Evolutionary conservation across 2,113 vertebrate genomes (phyloP).

Genomic region (Rafetus swinhoei): DNA sequence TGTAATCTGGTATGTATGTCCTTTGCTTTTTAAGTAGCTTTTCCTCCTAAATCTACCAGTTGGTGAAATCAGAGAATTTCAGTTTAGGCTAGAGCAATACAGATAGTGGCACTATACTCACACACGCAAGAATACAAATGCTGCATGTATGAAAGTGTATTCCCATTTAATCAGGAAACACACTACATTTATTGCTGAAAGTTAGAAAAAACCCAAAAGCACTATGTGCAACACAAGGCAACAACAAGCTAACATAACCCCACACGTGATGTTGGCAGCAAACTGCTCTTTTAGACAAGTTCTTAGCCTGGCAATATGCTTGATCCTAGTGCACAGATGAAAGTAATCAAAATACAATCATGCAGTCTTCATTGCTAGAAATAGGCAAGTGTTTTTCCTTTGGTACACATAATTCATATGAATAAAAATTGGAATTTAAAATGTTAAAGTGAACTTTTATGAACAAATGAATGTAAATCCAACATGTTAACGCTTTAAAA

Average conservation of each 20-base stretch:
- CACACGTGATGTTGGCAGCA: not conserved
- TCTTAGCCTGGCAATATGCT: not conserved
- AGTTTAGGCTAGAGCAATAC: not conserved
- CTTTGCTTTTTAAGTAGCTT: not conserved
- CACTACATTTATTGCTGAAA: not conserved
- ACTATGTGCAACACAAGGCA: not conserved
- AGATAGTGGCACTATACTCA: not conserved
- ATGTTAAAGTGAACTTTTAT: not conserved
- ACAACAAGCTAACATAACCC: not conserved
- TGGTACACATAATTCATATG: not conserved
- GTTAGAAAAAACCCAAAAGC: not conserved
- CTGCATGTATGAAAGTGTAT: not conserved
- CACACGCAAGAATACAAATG: not conserved
- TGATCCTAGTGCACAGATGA: not conserved
- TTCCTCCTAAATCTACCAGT: too few species aligned
- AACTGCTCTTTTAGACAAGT: not conserved
- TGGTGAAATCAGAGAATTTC: not conserved
- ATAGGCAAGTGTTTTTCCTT: not conserved
- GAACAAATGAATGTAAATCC: not conserved
- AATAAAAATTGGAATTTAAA: not conserved
- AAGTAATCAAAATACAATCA: not conserved
- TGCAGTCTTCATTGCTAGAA: not conserved
- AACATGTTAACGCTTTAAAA: not conserved
- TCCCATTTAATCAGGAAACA: not conserved
- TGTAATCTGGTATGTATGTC: not conserved